Percentiles rank a stretch among this genome's conserved stretches.
Conservation (phyloP, 2,797 vertebrate genomes). For the Microchirus variegatus region DNA sequence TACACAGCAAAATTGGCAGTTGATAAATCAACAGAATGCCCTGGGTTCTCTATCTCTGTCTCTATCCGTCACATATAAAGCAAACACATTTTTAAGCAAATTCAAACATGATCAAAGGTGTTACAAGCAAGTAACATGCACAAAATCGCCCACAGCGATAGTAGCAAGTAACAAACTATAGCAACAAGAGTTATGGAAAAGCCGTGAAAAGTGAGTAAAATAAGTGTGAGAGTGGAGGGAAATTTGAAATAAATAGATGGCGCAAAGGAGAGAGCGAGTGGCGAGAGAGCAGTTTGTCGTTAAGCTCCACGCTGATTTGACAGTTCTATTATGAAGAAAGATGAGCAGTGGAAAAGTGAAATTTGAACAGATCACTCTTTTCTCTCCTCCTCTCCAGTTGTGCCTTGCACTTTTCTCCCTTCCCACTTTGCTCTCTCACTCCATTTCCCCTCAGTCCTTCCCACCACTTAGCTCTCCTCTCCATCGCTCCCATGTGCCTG, state of each 20-base stretch:
- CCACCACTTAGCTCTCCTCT: conserved; percentile 3
- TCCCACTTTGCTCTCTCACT: conserved; percentile 7
- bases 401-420: conserved; percentile 3
- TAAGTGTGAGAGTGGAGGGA: background rate
- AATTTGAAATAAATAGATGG: background rate
- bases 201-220: background rate
- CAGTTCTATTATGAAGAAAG: conserved; percentile 67
- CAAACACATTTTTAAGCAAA: too few species aligned
- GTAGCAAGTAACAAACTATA: background rate
- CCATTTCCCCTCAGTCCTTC: background rate
- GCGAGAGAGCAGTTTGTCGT: conserved; percentile 25
- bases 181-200: background rate
- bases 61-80: too few species aligned
- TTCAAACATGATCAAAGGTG: too few species aligned
- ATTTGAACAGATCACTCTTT: conserved; percentile 45
- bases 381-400: conserved; percentile 10
- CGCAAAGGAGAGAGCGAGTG: conserved; percentile 14
- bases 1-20: too few species aligned
- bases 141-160: background rate
- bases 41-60: too few species aligned
- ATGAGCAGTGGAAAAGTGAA: conserved; percentile 54
- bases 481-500: conserved; percentile 18
- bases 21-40: too few species aligned
- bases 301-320: conserved; percentile 55
- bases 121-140: too few species aligned